These are phyloP conservation scores for Speoplatyrhinus poulsoni DNA, from an alignment of 2,113 vertebrate genomes.

Conservation along the genomic window DNA sequence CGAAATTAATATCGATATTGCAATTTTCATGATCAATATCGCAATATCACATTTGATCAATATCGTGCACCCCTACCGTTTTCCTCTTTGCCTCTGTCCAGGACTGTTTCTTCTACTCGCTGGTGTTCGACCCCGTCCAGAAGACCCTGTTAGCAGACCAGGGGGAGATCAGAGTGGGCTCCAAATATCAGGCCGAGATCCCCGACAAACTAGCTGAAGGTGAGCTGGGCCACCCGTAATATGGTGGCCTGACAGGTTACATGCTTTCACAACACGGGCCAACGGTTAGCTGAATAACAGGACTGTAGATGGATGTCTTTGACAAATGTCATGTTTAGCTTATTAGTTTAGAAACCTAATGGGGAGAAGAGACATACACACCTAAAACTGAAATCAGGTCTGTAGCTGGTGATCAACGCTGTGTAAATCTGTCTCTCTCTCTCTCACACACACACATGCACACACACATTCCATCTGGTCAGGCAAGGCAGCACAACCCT, in stretches of 20 bases:
- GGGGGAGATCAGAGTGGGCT: conserved; percentile 91
- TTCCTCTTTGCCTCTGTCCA: conserved; percentile 48
- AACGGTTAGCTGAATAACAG: neutral
- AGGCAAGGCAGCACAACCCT: neutral
- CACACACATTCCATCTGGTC: neutral
- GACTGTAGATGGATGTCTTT: too few species aligned
- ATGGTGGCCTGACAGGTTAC: neutral
- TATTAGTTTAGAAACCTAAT: neutral
- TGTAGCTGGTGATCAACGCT: neutral
- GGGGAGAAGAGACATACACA: neutral
- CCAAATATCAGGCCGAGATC: conserved; percentile 93
- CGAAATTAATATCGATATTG: too few species aligned
- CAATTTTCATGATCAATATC: too few species aligned
- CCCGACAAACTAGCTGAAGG: conserved; percentile 88
- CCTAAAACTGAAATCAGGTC: neutral
- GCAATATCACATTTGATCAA: too few species aligned
- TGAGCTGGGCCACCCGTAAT: conserved; percentile 46
- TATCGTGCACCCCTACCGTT: too few species aligned
- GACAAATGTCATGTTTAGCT: too few species aligned
- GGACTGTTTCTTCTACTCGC: conserved; percentile 95
- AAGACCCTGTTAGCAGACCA: conserved; percentile 93
- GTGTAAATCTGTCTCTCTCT: neutral
- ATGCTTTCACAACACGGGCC: neutral
- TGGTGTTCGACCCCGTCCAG: conserved; percentile 94
- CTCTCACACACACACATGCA: neutral